These are phyloP conservation scores for Resseliella maxima DNA, from an alignment of 2,888 invertebrate species.

Conservation along the genomic window DNA sequence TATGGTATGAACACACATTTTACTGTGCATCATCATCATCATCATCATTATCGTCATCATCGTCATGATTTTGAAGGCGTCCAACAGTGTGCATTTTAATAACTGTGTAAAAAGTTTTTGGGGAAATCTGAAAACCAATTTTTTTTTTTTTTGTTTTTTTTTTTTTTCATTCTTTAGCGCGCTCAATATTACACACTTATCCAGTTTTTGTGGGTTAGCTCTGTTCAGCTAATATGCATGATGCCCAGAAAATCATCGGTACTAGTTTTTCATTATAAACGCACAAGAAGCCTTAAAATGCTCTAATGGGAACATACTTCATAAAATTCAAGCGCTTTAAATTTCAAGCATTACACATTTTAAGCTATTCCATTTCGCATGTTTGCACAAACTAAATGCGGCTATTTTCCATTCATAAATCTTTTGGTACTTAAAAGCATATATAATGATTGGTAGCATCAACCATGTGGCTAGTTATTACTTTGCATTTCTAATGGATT, in stretches of 20 bases:
- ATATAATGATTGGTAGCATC: neutral
- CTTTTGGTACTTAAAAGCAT: neutral
- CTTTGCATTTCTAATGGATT: constrained; percentile 22
- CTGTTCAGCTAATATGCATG: neutral
- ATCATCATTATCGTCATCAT: neutral
- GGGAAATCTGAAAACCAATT: neutral
- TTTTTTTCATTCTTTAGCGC: neutral
- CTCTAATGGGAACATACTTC: neutral
- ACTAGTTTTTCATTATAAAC: neutral
- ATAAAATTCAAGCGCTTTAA: neutral
- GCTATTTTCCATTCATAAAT: constrained; percentile 34
- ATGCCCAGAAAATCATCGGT: neutral
- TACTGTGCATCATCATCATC: too few relatives aligned
- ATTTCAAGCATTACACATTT: neutral
- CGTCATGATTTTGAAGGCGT: neutral
- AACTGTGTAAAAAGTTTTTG: neutral
- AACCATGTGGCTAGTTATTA: neutral
- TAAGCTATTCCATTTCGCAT: neutral
- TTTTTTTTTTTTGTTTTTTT: neutral
- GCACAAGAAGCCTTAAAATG: neutral
- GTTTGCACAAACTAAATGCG: constrained; percentile 42
- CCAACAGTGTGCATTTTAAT: neutral
- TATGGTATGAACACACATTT: too few relatives aligned
- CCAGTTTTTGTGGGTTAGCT: neutral
- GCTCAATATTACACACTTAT: neutral